phyloP scores from a whole-genome alignment of 30 jellyfish, hydroid and myxozoan species.

The Hydractinia echinata region DNA sequence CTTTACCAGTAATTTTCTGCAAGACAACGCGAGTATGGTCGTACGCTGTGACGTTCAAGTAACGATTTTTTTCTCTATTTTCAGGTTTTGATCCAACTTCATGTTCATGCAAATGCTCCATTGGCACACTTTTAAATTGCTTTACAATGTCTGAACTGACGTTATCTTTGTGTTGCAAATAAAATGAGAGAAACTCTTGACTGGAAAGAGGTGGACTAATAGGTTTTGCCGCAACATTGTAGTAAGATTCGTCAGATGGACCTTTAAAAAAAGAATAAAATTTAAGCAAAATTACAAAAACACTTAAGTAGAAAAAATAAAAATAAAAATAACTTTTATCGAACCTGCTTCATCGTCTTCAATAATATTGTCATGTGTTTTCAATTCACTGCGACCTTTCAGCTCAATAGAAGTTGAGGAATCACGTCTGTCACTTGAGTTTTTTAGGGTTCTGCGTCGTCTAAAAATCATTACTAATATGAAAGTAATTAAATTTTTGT shows the following conservation, averaged over 20 bases:
- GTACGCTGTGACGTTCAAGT: slow-evolving; percentile 15
- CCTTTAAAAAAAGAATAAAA: too few relatives aligned
- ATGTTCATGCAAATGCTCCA: neutral
- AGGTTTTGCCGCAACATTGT: neutral
- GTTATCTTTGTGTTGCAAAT: slow-evolving; percentile 7
- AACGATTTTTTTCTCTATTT: slow-evolving; percentile 4
- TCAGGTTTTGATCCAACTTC: slow-evolving; percentile 7
- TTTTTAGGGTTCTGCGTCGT: too few relatives aligned
- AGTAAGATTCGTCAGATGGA: neutral
- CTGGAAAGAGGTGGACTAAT: neutral
- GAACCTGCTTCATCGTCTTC: too few relatives aligned
- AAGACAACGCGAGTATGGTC: slow-evolving; percentile 26
- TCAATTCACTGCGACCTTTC: too few relatives aligned
- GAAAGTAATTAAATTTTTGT: too few relatives aligned
- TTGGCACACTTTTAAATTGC: slow-evolving; percentile 25
- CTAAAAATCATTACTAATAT: too few relatives aligned
- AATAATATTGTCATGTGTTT: too few relatives aligned
- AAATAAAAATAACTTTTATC: too few relatives aligned
- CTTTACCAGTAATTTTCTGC: neutral
- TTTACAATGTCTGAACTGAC: neutral
- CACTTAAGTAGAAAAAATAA: too few relatives aligned
- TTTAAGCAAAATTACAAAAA: too few relatives aligned
- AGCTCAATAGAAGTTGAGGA: too few relatives aligned
- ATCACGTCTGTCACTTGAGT: too few relatives aligned
- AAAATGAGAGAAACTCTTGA: slow-evolving; percentile 4